A percentile compares a stretch with the other conserved stretches of the same genome.
Conservation (phyloP, 2,797 vertebrate species). For the Parauchenoglanis ngamensis region DNA sequence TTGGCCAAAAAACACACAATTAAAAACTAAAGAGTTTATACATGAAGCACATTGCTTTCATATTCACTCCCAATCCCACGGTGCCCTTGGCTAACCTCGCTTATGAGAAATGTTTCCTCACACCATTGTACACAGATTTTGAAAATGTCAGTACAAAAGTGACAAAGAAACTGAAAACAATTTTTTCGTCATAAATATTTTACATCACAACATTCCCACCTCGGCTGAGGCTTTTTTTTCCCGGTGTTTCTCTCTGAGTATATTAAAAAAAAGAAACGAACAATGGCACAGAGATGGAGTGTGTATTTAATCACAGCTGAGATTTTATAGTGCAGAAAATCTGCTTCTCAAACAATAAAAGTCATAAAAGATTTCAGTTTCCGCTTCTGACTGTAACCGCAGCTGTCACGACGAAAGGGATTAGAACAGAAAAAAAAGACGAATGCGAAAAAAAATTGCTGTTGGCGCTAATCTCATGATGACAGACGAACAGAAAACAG, state of each 20-base stretch:
- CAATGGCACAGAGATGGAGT: background rate
- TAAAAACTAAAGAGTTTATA: background rate
- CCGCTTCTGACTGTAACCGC: background rate
- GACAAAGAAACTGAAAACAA: background rate
- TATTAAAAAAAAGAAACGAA: background rate
- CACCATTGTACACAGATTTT: background rate
- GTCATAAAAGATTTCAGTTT: conserved; percentile 18
- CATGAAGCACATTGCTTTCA: background rate
- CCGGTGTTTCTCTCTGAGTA: background rate
- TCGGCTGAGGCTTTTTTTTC: background rate
- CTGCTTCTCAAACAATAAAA: conserved; percentile 11
- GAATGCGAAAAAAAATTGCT: background rate
- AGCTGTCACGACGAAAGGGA: background rate
- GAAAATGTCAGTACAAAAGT: background rate
- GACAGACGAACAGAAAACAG: background rate
- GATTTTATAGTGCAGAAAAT: background rate
- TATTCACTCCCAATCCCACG: background rate
- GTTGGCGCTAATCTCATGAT: conserved; percentile 11
- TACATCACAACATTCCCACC: background rate
- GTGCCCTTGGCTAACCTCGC: background rate
- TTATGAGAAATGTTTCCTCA: background rate
- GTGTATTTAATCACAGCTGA: conserved; percentile 8
- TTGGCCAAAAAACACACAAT: background rate
- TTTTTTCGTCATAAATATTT: background rate
- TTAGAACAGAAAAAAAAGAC: background rate